Conservation (phyloP, 2,888 invertebrate species). For the Uloborus plumipes region DNA sequence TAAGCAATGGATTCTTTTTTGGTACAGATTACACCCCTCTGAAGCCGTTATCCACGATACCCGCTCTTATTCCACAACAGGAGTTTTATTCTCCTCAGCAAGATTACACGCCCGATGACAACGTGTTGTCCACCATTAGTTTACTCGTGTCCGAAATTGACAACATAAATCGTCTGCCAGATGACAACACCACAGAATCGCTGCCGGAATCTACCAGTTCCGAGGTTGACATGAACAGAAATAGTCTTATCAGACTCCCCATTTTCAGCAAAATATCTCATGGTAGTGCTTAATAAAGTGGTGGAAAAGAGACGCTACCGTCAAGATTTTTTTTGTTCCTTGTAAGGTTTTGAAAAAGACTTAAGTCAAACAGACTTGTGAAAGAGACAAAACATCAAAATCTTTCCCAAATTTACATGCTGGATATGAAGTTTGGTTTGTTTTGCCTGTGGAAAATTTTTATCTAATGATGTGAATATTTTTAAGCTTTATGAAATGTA, state of each 20-base stretch:
- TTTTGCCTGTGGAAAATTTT: background rate
- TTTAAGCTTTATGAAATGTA: constrained; percentile 38
- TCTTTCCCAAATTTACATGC: constrained; percentile 48
- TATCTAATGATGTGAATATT: constrained; percentile 20
- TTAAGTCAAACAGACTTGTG: constrained; percentile 37
- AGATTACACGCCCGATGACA: background rate
- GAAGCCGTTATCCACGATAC: constrained; percentile 26
- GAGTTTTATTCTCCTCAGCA: constrained; percentile 13
- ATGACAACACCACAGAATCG: constrained; percentile 16
- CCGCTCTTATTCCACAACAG: constrained; percentile 17
- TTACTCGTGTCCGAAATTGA: constrained; percentile 52
- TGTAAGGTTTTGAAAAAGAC: constrained; percentile 40
- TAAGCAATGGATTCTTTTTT: constrained; percentile 15
- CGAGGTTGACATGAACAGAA: constrained; percentile 43
- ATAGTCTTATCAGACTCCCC: constrained; percentile 51
- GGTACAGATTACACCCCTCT: constrained; percentile 31
- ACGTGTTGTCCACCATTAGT: constrained; percentile 39
- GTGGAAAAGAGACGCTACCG: background rate
- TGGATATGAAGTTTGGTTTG: constrained; percentile 54
- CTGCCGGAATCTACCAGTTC: background rate
- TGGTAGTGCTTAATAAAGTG: constrained; percentile 27
- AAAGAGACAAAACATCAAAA: too few species aligned
- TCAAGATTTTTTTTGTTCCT: constrained; percentile 21
- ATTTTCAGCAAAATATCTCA: constrained; percentile 55
- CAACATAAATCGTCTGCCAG: constrained; percentile 15